Conservation (phyloP, 1,140 invertebrate species). For the Drosophila rufa region DNA sequence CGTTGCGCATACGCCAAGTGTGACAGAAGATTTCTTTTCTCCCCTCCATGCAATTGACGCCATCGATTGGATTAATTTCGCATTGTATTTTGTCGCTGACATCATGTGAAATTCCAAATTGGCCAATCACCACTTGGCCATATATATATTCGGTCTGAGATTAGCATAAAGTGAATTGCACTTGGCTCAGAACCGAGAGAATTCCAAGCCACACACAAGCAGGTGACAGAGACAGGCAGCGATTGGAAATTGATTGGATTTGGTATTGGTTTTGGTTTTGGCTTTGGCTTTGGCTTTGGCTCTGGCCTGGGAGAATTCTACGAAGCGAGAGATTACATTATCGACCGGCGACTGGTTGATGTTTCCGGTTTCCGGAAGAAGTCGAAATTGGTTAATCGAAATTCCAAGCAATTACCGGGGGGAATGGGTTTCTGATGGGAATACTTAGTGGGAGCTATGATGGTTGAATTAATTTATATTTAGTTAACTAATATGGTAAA, state of each 20-base stretch:
- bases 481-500: background rate
- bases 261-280: background rate
- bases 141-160: slow-evolving; percentile 11
- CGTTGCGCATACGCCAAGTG: slow-evolving; percentile 59
- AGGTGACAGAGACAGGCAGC: slow-evolving; percentile 1
- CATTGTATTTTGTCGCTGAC: slow-evolving; percentile 65
- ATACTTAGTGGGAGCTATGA: no score
- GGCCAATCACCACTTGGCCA: slow-evolving; percentile 53
- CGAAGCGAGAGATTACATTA: slow-evolving; percentile 17
- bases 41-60: slow-evolving; percentile 4
- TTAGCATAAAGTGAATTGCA: slow-evolving; percentile 74
- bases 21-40: slow-evolving; percentile 65
- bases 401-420: background rate
- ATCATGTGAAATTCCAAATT: slow-evolving; percentile 73
- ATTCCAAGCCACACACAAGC: slow-evolving; percentile 1
- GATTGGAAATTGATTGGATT: slow-evolving; percentile 37
- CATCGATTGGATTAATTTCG: slow-evolving; percentile 54
- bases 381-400: slow-evolving; percentile 5
- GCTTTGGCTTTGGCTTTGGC: background rate
- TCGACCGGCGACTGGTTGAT: slow-evolving; percentile 1
- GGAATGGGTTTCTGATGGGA: no score
- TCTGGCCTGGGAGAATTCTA: slow-evolving; percentile 29
- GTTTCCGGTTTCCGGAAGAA: slow-evolving; percentile 17
- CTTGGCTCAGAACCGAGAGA: slow-evolving; percentile 6
- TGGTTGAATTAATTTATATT: background rate